Base-by-base conservation (phyloP, 2,797 vertebrate species). In the Tinamus major region DNA sequence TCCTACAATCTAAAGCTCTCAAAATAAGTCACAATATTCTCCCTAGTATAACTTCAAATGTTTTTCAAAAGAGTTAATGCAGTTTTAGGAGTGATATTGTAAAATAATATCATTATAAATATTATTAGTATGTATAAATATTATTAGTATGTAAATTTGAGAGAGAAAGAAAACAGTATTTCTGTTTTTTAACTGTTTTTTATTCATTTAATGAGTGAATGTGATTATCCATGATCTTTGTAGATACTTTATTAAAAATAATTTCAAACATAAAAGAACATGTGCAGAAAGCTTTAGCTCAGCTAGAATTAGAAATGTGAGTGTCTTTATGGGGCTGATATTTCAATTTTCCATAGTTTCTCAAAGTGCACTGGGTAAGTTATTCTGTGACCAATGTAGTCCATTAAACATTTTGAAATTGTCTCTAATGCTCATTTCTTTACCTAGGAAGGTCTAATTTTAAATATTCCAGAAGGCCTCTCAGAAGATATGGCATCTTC, bases 231-330 rank as follows among this genome's bases (percentile, higher is more conserved):
- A 46, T 35, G 24, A 59, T 56, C 41, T 92, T 77, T 71, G 26
- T 46, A 85, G 53, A 18, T 78, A 80, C 31, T 82, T 71, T 72
- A 83, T 78, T 58, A 92, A 96, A 93, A 78, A 78, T 69, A 69
- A 65, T 90, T 92, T 93, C 62, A 87, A 71, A 92, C 23, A 83
- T 85, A 61, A 92, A 94, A 87, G 77, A 82, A 19, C 9, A 33
- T 59, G 33, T 75, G 62, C 69, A 86, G 64, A 82, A 79, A 71
- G 27, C 46, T 82, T 85, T 12, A 67, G 89, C 93, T 94, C 20
- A 5, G 37, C 44, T 79, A 37, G 72, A 94, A 78, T 82, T 75
- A 75, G 72, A 63, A 68, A 51, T 33, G 63, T 71, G 61, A 90
- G 33, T 6, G 9, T 31, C n/a, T 87, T 90, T 79, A 65, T 77